A percentile compares a stretch with the other conserved stretches of the same genome.
phyloP scores from a whole-genome alignment of 2,797 vertebrate species.

The Rhinoraja longicauda region DNA sequence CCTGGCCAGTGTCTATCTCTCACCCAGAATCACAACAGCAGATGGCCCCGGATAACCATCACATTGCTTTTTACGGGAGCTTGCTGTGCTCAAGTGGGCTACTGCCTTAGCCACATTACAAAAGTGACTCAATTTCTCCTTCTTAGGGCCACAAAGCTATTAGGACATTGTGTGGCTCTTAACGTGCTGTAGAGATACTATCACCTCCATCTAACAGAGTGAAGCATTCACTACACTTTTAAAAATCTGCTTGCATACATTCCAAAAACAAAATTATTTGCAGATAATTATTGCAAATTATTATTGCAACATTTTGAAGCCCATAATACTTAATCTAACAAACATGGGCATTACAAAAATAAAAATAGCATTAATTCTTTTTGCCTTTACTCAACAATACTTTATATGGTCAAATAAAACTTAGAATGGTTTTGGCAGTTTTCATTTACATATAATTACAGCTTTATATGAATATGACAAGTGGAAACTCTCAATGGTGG shows the following conservation, averaged over 20 bases:
- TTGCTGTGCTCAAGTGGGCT: background rate
- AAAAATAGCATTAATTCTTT: background rate
- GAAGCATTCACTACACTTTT: background rate
- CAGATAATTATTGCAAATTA: background rate
- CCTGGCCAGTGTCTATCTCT: background rate
- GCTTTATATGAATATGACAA: constrained; percentile 66
- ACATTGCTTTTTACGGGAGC: background rate
- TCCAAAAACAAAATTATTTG: background rate
- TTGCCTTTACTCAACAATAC: background rate
- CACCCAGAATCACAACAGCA: background rate
- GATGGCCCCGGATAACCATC: no score
- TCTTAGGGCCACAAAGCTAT: background rate
- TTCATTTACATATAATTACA: constrained; percentile 71
- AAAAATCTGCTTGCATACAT: background rate
- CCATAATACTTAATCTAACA: background rate
- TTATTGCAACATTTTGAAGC: background rate
- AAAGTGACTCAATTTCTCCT: background rate
- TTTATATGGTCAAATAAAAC: constrained; percentile 43
- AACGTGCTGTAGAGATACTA: background rate
- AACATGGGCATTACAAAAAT: background rate
- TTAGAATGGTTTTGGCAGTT: constrained; percentile 51
- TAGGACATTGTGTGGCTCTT: background rate
- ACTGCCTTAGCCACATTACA: background rate
- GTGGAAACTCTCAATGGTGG: constrained; percentile 60
- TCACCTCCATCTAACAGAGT: background rate